Evolutionary conservation across 1,140 invertebrate species (phyloP).

Genomic region (Oryctes rhinoceros): DNA sequence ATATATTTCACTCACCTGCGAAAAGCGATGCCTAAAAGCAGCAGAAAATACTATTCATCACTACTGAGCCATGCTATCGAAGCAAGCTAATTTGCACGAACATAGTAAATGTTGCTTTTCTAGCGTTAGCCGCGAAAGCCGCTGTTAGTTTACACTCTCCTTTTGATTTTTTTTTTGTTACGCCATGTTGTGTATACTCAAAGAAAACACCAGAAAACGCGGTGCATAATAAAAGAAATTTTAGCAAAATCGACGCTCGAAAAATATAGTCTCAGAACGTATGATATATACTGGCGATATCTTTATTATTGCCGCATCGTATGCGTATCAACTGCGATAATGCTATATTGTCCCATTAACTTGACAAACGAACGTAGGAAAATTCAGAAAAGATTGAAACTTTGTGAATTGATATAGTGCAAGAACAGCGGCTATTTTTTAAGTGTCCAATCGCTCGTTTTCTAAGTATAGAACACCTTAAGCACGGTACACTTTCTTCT

Average conservation of each 20-base stretch:
- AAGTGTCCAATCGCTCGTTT: no score
- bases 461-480: no score
- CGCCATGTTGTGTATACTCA: constrained; percentile 23
- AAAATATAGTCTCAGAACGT: constrained; percentile 12
- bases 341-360: no score
- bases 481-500: no score
- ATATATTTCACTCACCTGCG: constrained; percentile 39
- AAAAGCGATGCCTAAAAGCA: constrained; percentile 18
- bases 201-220: constrained; percentile 34
- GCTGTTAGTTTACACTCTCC: neutral
- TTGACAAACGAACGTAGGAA: no score
- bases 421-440: no score
- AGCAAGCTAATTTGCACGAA: neutral
- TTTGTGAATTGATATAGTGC: no score
- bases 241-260: constrained; percentile 21
- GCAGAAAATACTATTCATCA: constrained; percentile 1
- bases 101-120: neutral
- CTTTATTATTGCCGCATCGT: no score
- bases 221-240: constrained; percentile 10
- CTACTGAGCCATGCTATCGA: constrained; percentile 10
- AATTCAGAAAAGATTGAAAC: no score
- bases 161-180: neutral
- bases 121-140: constrained; percentile 23
- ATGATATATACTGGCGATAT: no score
- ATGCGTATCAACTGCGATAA: no score